These are phyloP conservation scores for Akabosia matsudoensis DNA, from an alignment of 1,140 invertebrate genomes.

Conservation along the genomic window DNA sequence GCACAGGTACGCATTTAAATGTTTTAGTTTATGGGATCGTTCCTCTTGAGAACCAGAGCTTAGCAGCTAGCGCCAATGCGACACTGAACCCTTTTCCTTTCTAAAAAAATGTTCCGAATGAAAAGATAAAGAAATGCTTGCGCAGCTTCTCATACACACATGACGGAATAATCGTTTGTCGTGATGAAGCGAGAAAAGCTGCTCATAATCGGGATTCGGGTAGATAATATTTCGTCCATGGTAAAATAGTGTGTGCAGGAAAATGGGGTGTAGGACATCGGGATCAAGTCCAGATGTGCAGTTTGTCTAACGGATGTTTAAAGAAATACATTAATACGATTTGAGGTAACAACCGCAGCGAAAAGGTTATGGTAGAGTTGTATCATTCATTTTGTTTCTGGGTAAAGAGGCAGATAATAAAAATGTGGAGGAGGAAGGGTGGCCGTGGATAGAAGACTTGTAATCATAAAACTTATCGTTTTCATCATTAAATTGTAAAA, in stretches of 20 bases:
- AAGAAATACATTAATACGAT: neutral
- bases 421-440: neutral
- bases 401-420: too few species aligned
- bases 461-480: neutral
- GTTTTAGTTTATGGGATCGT: too few species aligned
- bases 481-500: neutral
- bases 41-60: too few species aligned
- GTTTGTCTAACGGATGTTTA: constrained; percentile 2
- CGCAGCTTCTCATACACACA: neutral
- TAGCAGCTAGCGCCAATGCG: too few species aligned
- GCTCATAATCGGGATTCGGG: neutral
- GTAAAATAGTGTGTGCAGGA: neutral
- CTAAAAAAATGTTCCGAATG: neutral
- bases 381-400: too few species aligned
- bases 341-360: neutral
- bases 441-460: neutral
- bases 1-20: neutral
- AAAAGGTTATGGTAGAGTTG: too few species aligned
- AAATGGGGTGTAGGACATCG: neutral
- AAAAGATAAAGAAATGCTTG: neutral
- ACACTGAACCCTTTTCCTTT: constrained; percentile 13
- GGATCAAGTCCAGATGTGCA: neutral
- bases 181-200: neutral
- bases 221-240: neutral
- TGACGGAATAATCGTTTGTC: neutral